Percentiles rank a stretch among this genome's conserved stretches.
Conservation (phyloP, 2,888 invertebrate genomes). For the Cheilosia vulpina region DNA sequence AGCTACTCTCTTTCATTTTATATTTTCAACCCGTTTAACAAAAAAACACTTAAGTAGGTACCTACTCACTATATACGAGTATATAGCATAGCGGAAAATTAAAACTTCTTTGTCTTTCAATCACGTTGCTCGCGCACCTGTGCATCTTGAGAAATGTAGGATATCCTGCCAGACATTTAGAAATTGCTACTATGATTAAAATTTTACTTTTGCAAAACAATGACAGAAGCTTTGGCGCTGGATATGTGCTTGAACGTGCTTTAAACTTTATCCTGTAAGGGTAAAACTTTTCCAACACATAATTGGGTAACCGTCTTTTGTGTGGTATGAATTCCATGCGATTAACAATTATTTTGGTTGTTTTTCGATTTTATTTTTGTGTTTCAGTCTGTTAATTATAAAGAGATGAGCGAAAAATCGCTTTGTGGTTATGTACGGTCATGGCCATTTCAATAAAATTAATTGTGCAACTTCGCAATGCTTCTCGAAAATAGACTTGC, state of each 20-base stretch:
- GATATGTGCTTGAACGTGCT: neutral
- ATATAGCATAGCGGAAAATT: constrained; percentile 16
- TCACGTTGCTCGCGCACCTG: neutral
- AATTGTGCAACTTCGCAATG: neutral
- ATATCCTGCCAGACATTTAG: constrained; percentile 19
- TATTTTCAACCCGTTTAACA: neutral
- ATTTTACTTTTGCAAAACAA: constrained; percentile 3
- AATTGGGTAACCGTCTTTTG: constrained; percentile 41
- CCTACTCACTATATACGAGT: neutral
- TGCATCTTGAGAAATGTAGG: neutral
- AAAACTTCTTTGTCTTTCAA: constrained; percentile 6
- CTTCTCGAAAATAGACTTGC: too few species aligned
- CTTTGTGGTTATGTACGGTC: neutral
- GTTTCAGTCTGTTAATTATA: constrained; percentile 23
- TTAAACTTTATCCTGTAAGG: constrained; percentile 30
- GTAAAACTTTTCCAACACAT: neutral
- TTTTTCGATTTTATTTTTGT: constrained; percentile 41
- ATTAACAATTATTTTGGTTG: constrained; percentile 15
- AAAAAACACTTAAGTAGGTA: neutral
- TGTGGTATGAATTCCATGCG: constrained; percentile 13
- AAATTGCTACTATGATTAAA: neutral
- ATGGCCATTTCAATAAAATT: neutral
- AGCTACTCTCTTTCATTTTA: neutral
- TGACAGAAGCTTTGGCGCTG: neutral
- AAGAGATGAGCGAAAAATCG: neutral